phyloP scores from a whole-genome alignment of 2,888 invertebrate genomes.

The Nezara viridula region DNA sequence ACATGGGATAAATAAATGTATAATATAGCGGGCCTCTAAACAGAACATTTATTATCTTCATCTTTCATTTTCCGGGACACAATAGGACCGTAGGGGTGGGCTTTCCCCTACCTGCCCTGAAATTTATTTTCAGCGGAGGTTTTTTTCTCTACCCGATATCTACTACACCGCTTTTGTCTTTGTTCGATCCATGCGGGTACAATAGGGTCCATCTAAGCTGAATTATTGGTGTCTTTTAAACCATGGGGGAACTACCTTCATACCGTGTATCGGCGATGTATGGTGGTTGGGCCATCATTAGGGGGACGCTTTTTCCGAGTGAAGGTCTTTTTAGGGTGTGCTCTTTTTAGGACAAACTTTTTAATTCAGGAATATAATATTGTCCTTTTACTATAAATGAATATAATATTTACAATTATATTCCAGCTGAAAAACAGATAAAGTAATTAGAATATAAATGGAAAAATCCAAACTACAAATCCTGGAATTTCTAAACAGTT shows the following conservation, averaged over 20 bases:
- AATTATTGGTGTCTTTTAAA: constrained; percentile 18
- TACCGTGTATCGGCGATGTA: background rate
- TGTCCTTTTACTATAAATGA: too few relatives aligned
- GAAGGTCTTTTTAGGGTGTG: background rate
- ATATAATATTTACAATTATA: too few relatives aligned
- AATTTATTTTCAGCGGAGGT: constrained; percentile 10
- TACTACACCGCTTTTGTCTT: constrained; percentile 33
- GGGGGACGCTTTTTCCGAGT: background rate
- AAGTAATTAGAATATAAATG: too few relatives aligned
- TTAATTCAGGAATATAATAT: too few relatives aligned
- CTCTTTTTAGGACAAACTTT: background rate
- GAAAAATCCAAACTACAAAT: too few relatives aligned
- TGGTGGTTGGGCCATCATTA: background rate
- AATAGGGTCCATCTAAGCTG: background rate
- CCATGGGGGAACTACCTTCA: background rate
- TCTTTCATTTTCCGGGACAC: constrained; percentile 21
- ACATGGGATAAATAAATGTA: background rate
- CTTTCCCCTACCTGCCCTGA: background rate
- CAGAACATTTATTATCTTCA: constrained; percentile 41
- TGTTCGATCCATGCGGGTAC: background rate
- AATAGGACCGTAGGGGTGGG: background rate
- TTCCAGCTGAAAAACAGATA: too few relatives aligned
- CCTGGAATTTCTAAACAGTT: too few relatives aligned
- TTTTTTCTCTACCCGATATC: background rate
- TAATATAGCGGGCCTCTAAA: background rate